Base-by-base conservation (phyloP, 2,888 invertebrate genomes). In the Callyntrura sp. region DNA sequence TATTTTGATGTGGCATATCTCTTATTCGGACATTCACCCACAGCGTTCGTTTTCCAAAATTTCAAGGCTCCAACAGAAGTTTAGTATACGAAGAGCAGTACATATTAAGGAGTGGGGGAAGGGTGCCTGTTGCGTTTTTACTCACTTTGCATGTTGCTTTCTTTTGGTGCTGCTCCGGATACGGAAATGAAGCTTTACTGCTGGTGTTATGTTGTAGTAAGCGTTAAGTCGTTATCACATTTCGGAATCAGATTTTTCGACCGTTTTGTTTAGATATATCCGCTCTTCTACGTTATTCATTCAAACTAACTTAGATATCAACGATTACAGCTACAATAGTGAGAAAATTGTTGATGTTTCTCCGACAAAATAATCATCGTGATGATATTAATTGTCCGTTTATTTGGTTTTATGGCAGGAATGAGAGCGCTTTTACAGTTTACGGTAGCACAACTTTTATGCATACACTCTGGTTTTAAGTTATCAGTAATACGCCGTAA, bases 41-140 rank as follows among this genome's bases (percentile, higher is more conserved):
- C 20, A 45, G 73, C 68, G 23, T 23, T 12, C 48, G 48, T 12
- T 78, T n/a, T 73, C 17, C 28, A 55, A 78, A 23, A 0, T 25
- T 78, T 48, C 20, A 73, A 48, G 73, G 45, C 48, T 73, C 48
- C 1, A 70, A 43, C 45, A 25, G n/a, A n/a, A n/a, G n/a, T n/a
- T n/a, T n/a, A n/a, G n/a, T n/a, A n/a, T n/a, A n/a, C n/a, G n/a
- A n/a, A n/a, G n/a, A n/a, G 25, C 3, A 45, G 20, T 17, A n/a
- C n/a, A n/a, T n/a, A n/a, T 17, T 9, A 78, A 20, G 12, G 55
- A 28, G 28, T 45, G 60, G 45, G 23, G 86, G 9, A 68, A 43
- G 88, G 73, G 88, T 88, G 82, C 82, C 82, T 82, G 73, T 88
- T 88, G 82, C 82, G 57, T 81, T 55, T 55, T 85, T 35, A 68